Percentiles rank a stretch among this genome's conserved stretches.
Evolutionary conservation across 2,797 vertebrate species (phyloP).

Genomic region (Myripristis murdjan): DNA sequence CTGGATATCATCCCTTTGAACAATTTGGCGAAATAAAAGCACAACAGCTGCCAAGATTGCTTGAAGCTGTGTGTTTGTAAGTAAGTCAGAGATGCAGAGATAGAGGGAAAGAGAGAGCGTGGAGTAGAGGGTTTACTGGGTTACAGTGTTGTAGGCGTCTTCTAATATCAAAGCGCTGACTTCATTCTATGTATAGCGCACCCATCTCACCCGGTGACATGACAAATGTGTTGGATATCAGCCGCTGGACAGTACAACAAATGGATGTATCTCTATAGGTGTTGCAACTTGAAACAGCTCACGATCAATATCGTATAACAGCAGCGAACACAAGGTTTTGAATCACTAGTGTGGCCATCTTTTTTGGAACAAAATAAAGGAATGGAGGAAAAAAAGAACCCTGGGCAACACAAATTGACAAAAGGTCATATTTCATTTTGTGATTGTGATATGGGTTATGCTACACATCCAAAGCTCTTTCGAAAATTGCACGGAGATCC

Average conservation of each 20-base stretch:
- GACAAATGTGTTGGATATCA: conserved; percentile 46
- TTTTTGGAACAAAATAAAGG: background rate
- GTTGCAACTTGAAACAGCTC: too few species aligned
- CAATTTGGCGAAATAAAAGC: conserved; percentile 68
- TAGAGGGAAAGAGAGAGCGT: conserved; percentile 34
- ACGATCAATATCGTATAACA: too few species aligned
- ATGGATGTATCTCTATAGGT: conserved; percentile 5
- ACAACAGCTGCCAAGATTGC: conserved; percentile 64
- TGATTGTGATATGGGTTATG: too few species aligned
- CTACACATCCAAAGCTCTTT: too few species aligned
- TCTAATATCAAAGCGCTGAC: conserved; percentile 55
- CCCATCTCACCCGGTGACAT: conserved; percentile 36
- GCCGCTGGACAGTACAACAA: conserved; percentile 18
- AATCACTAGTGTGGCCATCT: background rate
- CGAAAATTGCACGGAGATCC: too few species aligned
- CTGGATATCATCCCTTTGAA: conserved; percentile 58
- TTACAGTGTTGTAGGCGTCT: conserved; percentile 52
- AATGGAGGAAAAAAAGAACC: background rate
- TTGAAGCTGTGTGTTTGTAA: conserved; percentile 49
- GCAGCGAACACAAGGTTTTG: background rate
- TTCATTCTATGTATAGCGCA: conserved; percentile 63
- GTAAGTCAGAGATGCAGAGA: conserved; percentile 43
- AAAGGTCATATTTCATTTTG: too few species aligned
- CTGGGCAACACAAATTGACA: background rate
- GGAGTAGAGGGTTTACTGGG: conserved; percentile 30